Percentiles rank a stretch among this genome's conserved stretches.
These are phyloP conservation scores for Polypedilum pembai DNA, from an alignment of 1,140 invertebrate species.

Conservation along the genomic window DNA sequence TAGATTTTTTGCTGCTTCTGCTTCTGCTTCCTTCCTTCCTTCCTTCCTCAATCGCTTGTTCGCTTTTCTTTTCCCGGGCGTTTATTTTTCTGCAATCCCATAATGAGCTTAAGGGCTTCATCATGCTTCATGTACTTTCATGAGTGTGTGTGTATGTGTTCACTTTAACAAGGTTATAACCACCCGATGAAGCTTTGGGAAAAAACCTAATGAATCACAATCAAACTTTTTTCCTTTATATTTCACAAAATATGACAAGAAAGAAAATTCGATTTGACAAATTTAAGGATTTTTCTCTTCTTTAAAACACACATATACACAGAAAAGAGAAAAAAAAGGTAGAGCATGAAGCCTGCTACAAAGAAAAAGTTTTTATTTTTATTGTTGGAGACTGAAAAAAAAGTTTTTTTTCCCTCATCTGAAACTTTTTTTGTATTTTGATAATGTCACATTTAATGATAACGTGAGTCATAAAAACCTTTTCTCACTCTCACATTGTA, in stretches of 20 bases:
- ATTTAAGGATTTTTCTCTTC: neutral
- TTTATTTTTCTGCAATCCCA: slow-evolving; percentile 1
- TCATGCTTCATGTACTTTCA: slow-evolving; percentile 5
- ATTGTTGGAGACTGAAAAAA: neutral
- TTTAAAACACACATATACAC: too few relatives aligned
- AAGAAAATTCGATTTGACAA: slow-evolving; percentile 5
- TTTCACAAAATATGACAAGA: neutral
- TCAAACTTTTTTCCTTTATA: neutral
- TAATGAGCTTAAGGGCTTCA: slow-evolving; percentile 16
- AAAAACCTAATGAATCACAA: neutral
- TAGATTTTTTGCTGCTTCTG: too few relatives aligned
- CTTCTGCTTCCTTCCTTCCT: neutral
- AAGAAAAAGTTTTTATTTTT: too few relatives aligned
- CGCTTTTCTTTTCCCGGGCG: slow-evolving; percentile 4
- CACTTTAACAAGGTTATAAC: neutral
- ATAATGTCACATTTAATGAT: slow-evolving; percentile 19
- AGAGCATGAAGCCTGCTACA: too few relatives aligned
- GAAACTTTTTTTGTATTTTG: neutral
- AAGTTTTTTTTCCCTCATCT: neutral
- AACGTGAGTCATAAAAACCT: slow-evolving; percentile 12
- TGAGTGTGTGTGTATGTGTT: neutral
- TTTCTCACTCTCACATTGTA: neutral
- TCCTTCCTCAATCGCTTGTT: neutral
- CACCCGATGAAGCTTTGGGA: neutral
- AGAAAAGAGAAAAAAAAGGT: too few relatives aligned